Conservation (phyloP, 2,797 vertebrate species). For the Euthynnus affinis region DNA sequence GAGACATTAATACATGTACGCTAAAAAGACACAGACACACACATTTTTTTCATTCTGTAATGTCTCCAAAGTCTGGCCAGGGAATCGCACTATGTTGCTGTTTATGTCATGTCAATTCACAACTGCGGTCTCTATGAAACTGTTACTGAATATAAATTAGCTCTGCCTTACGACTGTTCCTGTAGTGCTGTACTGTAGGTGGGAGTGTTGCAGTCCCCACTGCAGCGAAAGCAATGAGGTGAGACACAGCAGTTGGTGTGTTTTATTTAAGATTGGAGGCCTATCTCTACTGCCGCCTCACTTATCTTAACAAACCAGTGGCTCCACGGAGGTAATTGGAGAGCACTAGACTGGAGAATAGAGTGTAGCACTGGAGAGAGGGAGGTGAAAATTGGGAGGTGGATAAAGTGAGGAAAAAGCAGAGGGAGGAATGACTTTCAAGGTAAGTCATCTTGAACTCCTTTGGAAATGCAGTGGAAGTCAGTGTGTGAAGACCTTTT, state of each 20-base stretch:
- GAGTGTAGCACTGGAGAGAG: slow-evolving; percentile 64
- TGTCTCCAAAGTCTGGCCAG: slow-evolving; percentile 49
- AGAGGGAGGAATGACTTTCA: slow-evolving; percentile 52
- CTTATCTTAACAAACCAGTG: slow-evolving; percentile 86
- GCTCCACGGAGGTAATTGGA: slow-evolving; percentile 81
- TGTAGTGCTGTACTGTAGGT: slow-evolving; percentile 56
- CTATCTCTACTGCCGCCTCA: slow-evolving; percentile 77
- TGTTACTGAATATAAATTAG: slow-evolving; percentile 67
- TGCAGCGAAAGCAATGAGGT: slow-evolving; percentile 75
- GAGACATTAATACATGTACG: slow-evolving; percentile 42
- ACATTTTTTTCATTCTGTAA: slow-evolving; percentile 39
- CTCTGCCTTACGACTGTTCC: slow-evolving; percentile 44
- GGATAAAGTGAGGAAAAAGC: slow-evolving; percentile 40
- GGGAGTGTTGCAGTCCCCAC: slow-evolving; percentile 55
- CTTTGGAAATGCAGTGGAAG: slow-evolving; percentile 44
- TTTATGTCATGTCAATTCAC: slow-evolving; percentile 67
- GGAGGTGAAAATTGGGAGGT: slow-evolving; percentile 32
- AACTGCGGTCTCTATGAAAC: slow-evolving; percentile 56
- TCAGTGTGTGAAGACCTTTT: slow-evolving; percentile 35
- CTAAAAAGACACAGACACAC: slow-evolving; percentile 31
- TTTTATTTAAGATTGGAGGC: slow-evolving; percentile 82
- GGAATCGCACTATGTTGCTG: slow-evolving; percentile 43
- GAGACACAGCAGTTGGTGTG: slow-evolving; percentile 77
- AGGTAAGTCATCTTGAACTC: slow-evolving; percentile 61
- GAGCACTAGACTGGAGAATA: slow-evolving; percentile 82